Percentiles rank a stretch among this genome's conserved stretches.
Evolutionary conservation across 2,888 invertebrate genomes (phyloP).

Genomic region (Hydraecia micacea): DNA sequence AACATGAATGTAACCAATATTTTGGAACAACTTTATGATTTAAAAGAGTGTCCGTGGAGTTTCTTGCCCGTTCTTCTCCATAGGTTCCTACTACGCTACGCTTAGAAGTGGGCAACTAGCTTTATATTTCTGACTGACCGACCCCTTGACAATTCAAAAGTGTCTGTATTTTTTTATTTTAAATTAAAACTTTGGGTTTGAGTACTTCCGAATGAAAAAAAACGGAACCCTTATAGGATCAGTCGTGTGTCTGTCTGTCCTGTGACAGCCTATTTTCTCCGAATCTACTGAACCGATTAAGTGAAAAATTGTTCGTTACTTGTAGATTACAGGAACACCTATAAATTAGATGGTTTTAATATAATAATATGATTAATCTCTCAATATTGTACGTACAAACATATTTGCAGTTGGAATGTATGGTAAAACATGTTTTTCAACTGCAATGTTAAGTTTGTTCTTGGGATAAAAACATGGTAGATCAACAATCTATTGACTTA

Average conservation of each 20-base stretch:
- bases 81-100: too few species aligned
- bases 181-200: too few species aligned
- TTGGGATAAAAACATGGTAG: not conserved
- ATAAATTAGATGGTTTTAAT: not conserved
- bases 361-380: not conserved
- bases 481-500: too few species aligned
- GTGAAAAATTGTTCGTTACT: not conserved
- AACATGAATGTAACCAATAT: too few species aligned
- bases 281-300: not conserved
- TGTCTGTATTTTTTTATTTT: too few species aligned
- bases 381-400: not conserved
- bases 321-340: not conserved
- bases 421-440: not conserved
- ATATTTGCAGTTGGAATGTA: not conserved
- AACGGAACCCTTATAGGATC: not conserved
- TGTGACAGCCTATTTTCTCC: not conserved
- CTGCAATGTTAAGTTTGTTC: not conserved
- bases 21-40: too few species aligned
- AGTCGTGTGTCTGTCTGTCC: not conserved
- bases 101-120: too few species aligned
- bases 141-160: too few species aligned
- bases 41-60: too few species aligned
- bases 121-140: too few species aligned
- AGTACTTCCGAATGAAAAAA: not conserved
- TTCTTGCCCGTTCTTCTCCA: too few species aligned